phyloP scores from a whole-genome alignment of 2,888 invertebrate genomes.

The Plagiodera versicolora region DNA sequence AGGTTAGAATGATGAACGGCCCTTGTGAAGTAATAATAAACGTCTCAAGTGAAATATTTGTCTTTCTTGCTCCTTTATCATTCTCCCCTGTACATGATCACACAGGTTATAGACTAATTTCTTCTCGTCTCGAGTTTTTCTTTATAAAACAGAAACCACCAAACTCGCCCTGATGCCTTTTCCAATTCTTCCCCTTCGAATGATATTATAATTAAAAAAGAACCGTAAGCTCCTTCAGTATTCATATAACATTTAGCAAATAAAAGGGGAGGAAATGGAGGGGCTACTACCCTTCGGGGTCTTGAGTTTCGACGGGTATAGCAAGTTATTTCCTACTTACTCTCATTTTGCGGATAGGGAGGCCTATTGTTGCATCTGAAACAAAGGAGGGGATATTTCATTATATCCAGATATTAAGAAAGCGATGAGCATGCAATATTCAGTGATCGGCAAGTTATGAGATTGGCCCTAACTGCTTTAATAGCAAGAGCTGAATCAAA shows the following conservation, averaged over 20 bases:
- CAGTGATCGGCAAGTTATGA: neutral
- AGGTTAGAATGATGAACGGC: too few species aligned
- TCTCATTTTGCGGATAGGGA: constrained; percentile 27
- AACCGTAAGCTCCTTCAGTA: constrained; percentile 39
- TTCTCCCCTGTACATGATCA: too few species aligned
- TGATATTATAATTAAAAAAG: constrained; percentile 45
- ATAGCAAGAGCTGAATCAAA: too few species aligned
- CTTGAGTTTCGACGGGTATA: constrained; percentile 30
- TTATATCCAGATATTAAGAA: constrained; percentile 15
- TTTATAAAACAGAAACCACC: too few species aligned
- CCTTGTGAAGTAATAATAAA: too few species aligned
- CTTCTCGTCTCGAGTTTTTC: too few species aligned
- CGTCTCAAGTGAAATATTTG: too few species aligned
- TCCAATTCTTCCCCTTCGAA: constrained; percentile 28
- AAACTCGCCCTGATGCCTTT: constrained; percentile 15
- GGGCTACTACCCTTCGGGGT: constrained; percentile 28
- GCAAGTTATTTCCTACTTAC: constrained; percentile 34
- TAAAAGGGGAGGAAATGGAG: constrained; percentile 35
- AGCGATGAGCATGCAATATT: neutral
- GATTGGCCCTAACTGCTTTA: too few species aligned
- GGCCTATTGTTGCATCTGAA: constrained; percentile 30
- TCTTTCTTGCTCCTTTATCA: too few species aligned
- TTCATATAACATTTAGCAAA: constrained; percentile 47
- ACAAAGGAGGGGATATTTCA: constrained; percentile 25
- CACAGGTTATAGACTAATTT: too few species aligned